Evolutionary conservation across 2,797 vertebrate species (phyloP).

Genomic region (Hylomyscus alleni): DNA sequence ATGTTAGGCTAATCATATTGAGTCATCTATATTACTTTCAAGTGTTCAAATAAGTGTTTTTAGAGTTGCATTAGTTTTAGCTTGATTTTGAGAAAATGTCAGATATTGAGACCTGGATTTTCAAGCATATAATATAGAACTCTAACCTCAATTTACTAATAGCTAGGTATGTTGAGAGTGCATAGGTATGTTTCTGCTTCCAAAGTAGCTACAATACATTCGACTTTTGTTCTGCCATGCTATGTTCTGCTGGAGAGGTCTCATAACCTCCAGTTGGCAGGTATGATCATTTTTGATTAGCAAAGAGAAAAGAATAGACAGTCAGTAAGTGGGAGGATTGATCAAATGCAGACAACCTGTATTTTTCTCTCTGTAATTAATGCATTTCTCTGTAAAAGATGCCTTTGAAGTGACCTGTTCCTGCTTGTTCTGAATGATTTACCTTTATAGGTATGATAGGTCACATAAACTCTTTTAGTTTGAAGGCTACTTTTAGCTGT

Average conservation of each 20-base stretch:
- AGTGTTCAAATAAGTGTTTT: conserved; percentile 50
- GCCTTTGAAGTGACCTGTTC: neutral
- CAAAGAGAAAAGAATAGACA: neutral
- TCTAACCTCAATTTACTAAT: conserved; percentile 36
- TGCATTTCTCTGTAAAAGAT: conserved; percentile 58
- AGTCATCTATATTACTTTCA: conserved; percentile 13
- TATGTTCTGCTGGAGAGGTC: neutral
- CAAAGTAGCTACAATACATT: conserved; percentile 26
- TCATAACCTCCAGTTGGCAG: neutral
- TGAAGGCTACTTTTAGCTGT: neutral
- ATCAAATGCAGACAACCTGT: neutral
- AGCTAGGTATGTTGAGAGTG: conserved; percentile 35
- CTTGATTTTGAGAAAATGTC: conserved; percentile 38
- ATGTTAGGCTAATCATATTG: conserved; percentile 31
- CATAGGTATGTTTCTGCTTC: conserved; percentile 17
- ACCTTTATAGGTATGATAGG: neutral
- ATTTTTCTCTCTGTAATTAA: neutral
- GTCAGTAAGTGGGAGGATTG: neutral
- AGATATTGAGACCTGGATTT: conserved; percentile 48
- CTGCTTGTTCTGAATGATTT: conserved; percentile 43
- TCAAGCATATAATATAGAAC: neutral
- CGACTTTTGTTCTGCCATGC: neutral
- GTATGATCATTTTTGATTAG: neutral
- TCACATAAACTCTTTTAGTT: neutral
- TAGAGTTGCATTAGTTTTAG: conserved; percentile 55